These are phyloP conservation scores for Cheilosia vernalis DNA, from an alignment of 2,888 invertebrate species.

Conservation along the genomic window DNA sequence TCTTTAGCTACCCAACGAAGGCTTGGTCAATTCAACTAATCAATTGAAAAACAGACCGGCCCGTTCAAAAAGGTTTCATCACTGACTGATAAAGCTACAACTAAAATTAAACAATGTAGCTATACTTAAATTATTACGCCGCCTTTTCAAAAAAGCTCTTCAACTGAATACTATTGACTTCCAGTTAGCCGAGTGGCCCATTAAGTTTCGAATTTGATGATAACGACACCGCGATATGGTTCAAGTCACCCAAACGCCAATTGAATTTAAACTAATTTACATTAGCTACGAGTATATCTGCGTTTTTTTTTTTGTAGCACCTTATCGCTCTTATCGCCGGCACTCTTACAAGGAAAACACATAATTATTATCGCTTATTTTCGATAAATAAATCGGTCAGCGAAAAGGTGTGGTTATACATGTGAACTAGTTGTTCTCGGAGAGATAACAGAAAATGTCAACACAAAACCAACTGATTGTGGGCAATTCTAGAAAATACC, in stretches of 20 bases:
- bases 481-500: slow-evolving; percentile 3
- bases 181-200: not conserved
- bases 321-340: slow-evolving; percentile 13
- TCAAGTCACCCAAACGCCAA: no score
- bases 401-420: slow-evolving; percentile 37
- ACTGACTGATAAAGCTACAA: no score
- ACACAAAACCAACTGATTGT: slow-evolving; percentile 25
- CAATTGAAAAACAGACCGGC: no score
- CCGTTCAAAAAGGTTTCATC: no score
- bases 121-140: not conserved
- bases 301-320: not conserved
- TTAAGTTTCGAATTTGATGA: slow-evolving; percentile 3
- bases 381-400: slow-evolving; percentile 16
- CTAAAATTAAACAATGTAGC: no score
- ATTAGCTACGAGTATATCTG: slow-evolving; percentile 2
- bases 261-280: slow-evolving; percentile 45
- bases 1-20: no score
- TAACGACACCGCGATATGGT: no score
- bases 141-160: not conserved
- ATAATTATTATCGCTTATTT: slow-evolving; percentile 23
- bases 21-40: no score
- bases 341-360: slow-evolving; percentile 10
- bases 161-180: not conserved
- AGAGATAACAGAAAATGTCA: slow-evolving; percentile 43
- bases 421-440: slow-evolving; percentile 37